A percentile compares a stretch with the other conserved stretches of the same genome.
Conservation (phyloP, 37 sponge, comb jelly and placozoan species). For the Ephydatia muelleri region DNA sequence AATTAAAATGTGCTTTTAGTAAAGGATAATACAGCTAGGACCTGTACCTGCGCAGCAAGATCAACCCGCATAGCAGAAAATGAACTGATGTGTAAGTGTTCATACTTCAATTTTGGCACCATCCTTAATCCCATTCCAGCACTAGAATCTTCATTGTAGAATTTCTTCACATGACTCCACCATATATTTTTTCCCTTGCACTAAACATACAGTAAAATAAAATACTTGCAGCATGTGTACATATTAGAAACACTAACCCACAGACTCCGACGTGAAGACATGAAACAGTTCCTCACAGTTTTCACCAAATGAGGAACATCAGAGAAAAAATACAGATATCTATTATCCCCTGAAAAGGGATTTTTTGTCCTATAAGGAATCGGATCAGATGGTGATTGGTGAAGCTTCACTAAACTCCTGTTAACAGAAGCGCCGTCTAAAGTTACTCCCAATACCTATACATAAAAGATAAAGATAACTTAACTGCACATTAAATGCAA, state of each 20-base stretch:
- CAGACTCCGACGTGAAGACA: background rate
- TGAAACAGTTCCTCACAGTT: too few species aligned
- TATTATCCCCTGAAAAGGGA: constrained; percentile 2
- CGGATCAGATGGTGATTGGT: background rate
- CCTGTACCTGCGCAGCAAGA: background rate
- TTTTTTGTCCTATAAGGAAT: constrained; percentile 1
- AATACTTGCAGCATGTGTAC: background rate
- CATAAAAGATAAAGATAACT: too few species aligned
- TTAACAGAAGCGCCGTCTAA: constrained; percentile 2
- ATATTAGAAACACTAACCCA: constrained; percentile 3
- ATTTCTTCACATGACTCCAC: constrained; percentile 3
- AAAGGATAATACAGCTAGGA: background rate
- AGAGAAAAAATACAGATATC: constrained; percentile 16
- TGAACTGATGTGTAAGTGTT: too few species aligned
- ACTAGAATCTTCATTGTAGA: background rate
- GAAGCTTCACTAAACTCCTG: too few species aligned
- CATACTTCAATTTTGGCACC: too few species aligned
- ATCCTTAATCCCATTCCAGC: background rate
- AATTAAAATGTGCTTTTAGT: too few species aligned
- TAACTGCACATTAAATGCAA: too few species aligned
- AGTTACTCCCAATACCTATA: constrained; percentile 9
- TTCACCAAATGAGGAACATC: too few species aligned
- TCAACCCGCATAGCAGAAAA: too few species aligned
- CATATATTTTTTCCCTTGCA: constrained; percentile 2
- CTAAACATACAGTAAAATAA: background rate